Base-by-base conservation (phyloP, 2,797 vertebrate genomes). In the Argyrosomus regius region DNA sequence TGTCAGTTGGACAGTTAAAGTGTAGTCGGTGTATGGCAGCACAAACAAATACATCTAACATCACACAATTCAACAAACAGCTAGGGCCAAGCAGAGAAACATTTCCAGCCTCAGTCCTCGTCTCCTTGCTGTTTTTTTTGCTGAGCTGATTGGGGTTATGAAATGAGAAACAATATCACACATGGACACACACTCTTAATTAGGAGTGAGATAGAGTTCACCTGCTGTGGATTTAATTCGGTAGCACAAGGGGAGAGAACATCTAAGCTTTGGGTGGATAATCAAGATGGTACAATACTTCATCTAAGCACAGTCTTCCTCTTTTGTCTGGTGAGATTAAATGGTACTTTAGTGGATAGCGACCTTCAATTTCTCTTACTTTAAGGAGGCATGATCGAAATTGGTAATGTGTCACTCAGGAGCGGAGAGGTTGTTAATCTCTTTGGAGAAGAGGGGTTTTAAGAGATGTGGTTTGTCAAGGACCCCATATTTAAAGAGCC, bases 141-240 rank as follows among this genome's bases (percentile, higher is more conserved):
- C 62, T 24, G 18, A 52, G 64, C 17, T n/a, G 69, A 76, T 65
- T 78, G 75, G 53, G 60, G 62, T 76, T 82, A 77, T 75, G 81
- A 87, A 88, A 89, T 79, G 62, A 86, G 81, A 90, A 92, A 90
- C 84, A 88, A 87, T 87, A 85, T 86, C 89, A 88, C 87, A 91
- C 88, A 88, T 84, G 86, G 83, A 89, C 87, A 86, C 84, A 85
- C 86, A 85, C 82, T 88, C 81, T 91, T 91, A 93, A 93, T 91
- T 91, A 89, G 87, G 72, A 88, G 71, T 76, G 76, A 84, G 86
- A 88, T 80, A 65, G 81, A 87, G 85, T 92, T 92, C 91, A 89
- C 84, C 87, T 84, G 79, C 22, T 49, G 83, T 88, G 80, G 76
- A 80, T 87, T 89, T 86, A 81, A 88, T 89, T 86, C 64, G n/a